Base-by-base conservation (phyloP, 2,888 invertebrate genomes). In the Ennomos quercinarius region DNA sequence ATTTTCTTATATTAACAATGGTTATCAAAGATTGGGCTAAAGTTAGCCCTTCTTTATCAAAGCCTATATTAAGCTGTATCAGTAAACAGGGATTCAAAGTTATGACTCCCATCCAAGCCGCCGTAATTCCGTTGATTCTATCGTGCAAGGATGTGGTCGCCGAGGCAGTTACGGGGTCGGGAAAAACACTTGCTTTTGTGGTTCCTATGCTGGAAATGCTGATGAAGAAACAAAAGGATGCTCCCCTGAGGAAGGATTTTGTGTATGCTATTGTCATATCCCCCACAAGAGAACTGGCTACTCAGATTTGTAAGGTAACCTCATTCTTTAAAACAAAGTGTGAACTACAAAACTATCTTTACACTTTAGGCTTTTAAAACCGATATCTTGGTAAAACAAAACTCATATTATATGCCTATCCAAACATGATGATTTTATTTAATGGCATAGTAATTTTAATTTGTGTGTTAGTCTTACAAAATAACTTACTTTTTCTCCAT, bases 141-240 rank as follows among this genome's bases (percentile, higher is more conserved):
- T 95, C 95, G 9, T 97, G 97, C 73, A 99, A 99, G 87, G 99
- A 99, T 93, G 98, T 99, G 10, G 98, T 98, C 0, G 99, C 97
- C 0, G 99, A 99, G 88, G 99, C 99, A 4, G 98, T 99, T 0
- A 99, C 99, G 0, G 99, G 99, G 4, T 99, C 99, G 66, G 99
- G 99, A 0, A 99, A 99, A 91, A 99, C 99, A 0, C 87, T 99
- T 40, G 98, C 99, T 0, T 99, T 99, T 86, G 90, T 99, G 10
- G 95, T 99, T 43, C 99, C 99, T 0, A 84, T 98, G 75, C 76
- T 99, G 49, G 98, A 99, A 90, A 95, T 98, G 73, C 86, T 99
- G 48, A 89, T 94, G 65, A 91, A 93, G 54, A 91, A 95, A 71
- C 93, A 93, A 70, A 91, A 93, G 39, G 93, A 94, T 45, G 92